phyloP scores from a whole-genome alignment of 2,888 invertebrate genomes.

The Deroplatys truncata region DNA sequence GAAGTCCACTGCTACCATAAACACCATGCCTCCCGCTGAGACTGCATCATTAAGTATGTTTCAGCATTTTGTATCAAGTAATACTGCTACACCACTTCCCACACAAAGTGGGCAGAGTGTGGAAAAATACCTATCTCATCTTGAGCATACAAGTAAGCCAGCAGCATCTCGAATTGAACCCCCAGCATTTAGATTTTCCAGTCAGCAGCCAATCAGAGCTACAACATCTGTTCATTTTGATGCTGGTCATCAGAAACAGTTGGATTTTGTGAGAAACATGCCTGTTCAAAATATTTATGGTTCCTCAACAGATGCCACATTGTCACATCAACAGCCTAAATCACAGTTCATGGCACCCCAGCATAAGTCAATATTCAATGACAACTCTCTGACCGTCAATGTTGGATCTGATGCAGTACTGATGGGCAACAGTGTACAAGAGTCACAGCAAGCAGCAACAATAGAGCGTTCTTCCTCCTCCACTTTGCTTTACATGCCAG shows the following conservation, averaged over 20 bases:
- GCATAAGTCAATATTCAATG: not conserved
- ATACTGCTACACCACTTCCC: conserved; percentile 47
- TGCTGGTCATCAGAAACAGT: not conserved
- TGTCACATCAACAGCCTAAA: not conserved
- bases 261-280: not conserved
- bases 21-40: not conserved
- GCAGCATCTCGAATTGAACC: not conserved
- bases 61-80: conserved; percentile 47
- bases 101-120: conserved; percentile 57
- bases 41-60: conserved; percentile 49
- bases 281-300: not conserved
- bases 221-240: not conserved
- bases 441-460: not conserved
- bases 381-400: not conserved
- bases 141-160: conserved; percentile 2
- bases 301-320: not conserved
- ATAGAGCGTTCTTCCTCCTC: not conserved
- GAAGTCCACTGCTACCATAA: conserved; percentile 13
- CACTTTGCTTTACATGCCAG: not conserved
- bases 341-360: not conserved
- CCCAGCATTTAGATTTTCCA: not conserved
- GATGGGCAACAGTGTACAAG: not conserved
- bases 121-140: conserved; percentile 52
- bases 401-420: not conserved
- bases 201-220: not conserved